These are phyloP conservation scores for Drosophila lowei DNA, from an alignment of 1,140 invertebrate species.

Conservation along the genomic window DNA sequence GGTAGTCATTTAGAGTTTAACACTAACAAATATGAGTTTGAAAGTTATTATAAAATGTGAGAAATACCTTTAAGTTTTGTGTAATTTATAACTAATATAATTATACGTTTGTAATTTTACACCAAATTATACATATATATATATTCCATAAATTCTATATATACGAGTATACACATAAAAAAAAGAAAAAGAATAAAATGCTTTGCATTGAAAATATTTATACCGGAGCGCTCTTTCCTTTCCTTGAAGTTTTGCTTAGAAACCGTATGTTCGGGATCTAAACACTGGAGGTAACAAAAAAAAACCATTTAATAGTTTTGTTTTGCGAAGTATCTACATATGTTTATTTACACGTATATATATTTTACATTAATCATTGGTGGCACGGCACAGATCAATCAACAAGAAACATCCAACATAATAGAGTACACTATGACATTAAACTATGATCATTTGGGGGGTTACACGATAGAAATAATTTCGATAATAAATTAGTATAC, in stretches of 20 bases:
- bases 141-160: constrained; percentile 74
- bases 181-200: constrained; percentile 70
- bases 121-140: constrained; percentile 73
- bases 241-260: background rate
- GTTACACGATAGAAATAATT: constrained; percentile 49
- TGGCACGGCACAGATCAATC: constrained; percentile 38
- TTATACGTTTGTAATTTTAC: constrained; percentile 80
- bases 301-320: no score
- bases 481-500: constrained; percentile 70
- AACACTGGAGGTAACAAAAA: no score
- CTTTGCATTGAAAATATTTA: constrained; percentile 66
- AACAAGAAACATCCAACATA: constrained; percentile 47
- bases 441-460: constrained; percentile 42
- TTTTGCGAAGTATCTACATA: constrained; percentile 53
- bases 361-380: constrained; percentile 57
- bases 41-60: constrained; percentile 78
- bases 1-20: constrained; percentile 82
- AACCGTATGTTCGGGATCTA: no score
- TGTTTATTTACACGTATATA: constrained; percentile 58
- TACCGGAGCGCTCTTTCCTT: constrained; percentile 12
- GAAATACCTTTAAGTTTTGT: constrained; percentile 75
- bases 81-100: constrained; percentile 76
- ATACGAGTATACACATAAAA: constrained; percentile 20
- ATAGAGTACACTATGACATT: constrained; percentile 67
- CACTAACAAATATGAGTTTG: constrained; percentile 77